Base-by-base conservation (phyloP, 2,888 invertebrate genomes). In the Barypeithes pellucidus region DNA sequence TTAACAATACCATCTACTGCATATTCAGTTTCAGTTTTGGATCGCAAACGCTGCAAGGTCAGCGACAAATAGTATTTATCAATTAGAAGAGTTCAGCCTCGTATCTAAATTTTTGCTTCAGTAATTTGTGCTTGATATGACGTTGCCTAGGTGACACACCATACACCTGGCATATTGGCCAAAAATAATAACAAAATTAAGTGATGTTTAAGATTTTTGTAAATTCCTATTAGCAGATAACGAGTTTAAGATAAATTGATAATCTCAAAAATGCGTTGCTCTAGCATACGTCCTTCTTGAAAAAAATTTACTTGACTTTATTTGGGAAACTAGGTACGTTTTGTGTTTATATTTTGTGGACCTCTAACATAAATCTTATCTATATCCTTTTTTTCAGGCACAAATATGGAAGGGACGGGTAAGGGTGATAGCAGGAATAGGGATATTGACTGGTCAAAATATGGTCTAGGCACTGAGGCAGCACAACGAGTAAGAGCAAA, bases 381-480 rank as follows among this genome's bases (percentile, higher is more conserved):
- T n/a, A 39, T 12, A n/a, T 4, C 39, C n/a, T n/a, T 24, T 54
- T 8, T 69, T 69, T 36, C 14, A 43, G 33, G 62, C 11, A 63
- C 43, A 18, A 65, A 22, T 29, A 81, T 81, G 81, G 81, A 81
- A 75, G 73, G 70, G 33, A 77, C 68, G 57, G 75, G 60, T 20
- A 68, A 33, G 70, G 77, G 79, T 11, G 75, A 77, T 54, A 82
- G 78, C 70, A 81, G 77, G 70, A 82, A 80, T 75, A 83, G 82
- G 73, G 84, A 86, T 77, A 87, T 89, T 52, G 88, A 89, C 78
- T 90, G 89, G 90, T 88, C 88, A 9, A 86, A 86, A 79, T 89
- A 87, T 82, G 89, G 89, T 62, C 83, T 89, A 52, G 87, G 88
- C 36, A 77, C 83, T 50, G 88, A 88, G 78, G 83, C 85, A 75